Base-by-base conservation (phyloP, 2,888 invertebrate genomes). In the Troides helena region DNA sequence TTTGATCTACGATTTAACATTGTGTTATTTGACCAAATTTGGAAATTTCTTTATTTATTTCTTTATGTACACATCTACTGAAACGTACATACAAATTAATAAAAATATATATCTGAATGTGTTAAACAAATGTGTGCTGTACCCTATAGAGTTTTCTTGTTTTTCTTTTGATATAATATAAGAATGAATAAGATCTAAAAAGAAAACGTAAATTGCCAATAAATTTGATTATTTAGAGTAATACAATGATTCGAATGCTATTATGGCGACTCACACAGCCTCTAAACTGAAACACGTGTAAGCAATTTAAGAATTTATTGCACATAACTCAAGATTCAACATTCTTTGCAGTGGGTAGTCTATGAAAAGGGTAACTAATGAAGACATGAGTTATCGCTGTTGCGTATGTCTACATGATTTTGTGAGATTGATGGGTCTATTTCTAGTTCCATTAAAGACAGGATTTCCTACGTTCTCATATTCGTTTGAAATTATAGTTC, bases 341-440 rank as follows among this genome's bases (percentile, higher is more conserved):
- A 64, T 70, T 70, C 70, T 67, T 67, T 64, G 64, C 18, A 60
- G 50, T 59, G 36, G 57, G 61, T 39, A 67, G 57, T 59, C 21
- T 60, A 50, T 67, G 65, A 67, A 53, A 53, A 67, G 61, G 70
- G 67, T 65, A 61, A 65, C 67, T 71, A 71, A 67, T 71, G 70
- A 71, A 67, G 70, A 71, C 67, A 39, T 71, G 70, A 71, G 62
- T 67, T 67, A 67, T 70, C 66, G 67, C 43, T 56, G 58, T 57
- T 71, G 50, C 67, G 61, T 71, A 63, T 56, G 65, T 68, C 46
- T 65, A 62, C 50, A 70, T 60, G 58, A 65, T 58, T 67, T 60
- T 46, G 60, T 56, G 30, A 61, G 67, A 70, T 70, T 67, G 64
- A 70, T 67, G 53, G 67, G 60, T 67, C 64, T 71, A 68, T 71